Evolutionary conservation across 2,888 invertebrate species (phyloP).

Genomic region (Epiblema foenella): DNA sequence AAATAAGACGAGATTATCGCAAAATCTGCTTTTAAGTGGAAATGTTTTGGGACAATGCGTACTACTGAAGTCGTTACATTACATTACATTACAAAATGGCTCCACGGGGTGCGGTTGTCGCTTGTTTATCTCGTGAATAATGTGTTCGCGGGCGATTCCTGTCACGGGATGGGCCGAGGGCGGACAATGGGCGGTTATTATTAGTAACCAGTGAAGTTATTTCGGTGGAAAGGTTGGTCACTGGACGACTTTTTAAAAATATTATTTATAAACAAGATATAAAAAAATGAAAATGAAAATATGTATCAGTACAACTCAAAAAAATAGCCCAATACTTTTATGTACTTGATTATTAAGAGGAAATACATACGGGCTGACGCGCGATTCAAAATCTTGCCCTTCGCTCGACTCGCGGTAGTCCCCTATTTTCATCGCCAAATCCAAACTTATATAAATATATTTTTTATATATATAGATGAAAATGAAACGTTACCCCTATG

Average conservation of each 20-base stretch:
- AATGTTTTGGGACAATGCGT: conserved; percentile 32
- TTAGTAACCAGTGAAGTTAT: background rate
- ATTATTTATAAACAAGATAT: background rate
- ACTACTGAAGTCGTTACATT: conserved; percentile 21
- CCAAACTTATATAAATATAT: too few relatives aligned
- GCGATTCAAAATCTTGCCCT: too few relatives aligned
- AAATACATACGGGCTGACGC: too few relatives aligned
- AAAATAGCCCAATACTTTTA: too few relatives aligned
- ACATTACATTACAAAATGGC: conserved; percentile 27
- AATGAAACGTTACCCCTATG: too few relatives aligned
- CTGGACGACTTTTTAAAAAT: too few relatives aligned
- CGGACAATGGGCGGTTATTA: background rate
- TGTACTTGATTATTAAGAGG: too few relatives aligned
- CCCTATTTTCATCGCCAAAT: too few relatives aligned
- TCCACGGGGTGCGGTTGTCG: background rate
- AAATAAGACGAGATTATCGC: conserved; percentile 21
- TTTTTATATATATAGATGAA: too few relatives aligned
- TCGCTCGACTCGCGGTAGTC: too few relatives aligned
- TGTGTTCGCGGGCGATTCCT: background rate
- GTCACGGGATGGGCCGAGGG: conserved; percentile 11
- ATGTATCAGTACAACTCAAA: background rate
- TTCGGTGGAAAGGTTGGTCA: background rate
- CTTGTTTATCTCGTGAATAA: conserved; percentile 4
- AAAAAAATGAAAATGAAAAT: background rate
- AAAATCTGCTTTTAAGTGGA: conserved; percentile 33